A percentile compares a stretch with the other conserved stretches of the same genome.
These are phyloP conservation scores for Elanoides forficatus DNA, from an alignment of 2,113 vertebrate genomes.

Conservation along the genomic window DNA sequence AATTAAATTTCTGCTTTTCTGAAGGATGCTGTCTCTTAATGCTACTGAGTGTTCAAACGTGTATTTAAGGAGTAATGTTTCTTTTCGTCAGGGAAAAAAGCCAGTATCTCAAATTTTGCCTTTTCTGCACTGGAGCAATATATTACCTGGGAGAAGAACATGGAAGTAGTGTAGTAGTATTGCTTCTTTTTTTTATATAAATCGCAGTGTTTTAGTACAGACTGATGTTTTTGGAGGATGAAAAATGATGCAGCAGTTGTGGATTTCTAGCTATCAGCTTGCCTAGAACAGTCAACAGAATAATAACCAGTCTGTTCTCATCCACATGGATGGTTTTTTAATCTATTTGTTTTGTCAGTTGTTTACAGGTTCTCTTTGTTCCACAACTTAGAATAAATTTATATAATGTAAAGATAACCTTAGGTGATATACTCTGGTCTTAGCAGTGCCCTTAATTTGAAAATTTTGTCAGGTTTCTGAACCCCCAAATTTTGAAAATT, in stretches of 20 bases:
- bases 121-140: not conserved
- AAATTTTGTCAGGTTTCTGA: not conserved
- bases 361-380: not conserved
- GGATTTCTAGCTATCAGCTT: not conserved
- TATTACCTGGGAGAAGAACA: not conserved
- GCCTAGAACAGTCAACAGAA: not conserved
- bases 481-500: not conserved
- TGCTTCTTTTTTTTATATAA: not conserved
- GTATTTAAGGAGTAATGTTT: not conserved
- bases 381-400: not conserved
- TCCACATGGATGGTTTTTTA: not conserved
- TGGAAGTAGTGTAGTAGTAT: not conserved
- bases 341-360: not conserved
- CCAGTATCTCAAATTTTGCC: not conserved
- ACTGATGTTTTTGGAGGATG: not conserved
- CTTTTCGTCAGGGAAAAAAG: rapidly evolving
- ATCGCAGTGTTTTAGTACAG: not conserved
- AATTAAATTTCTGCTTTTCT: not conserved
- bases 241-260: not conserved
- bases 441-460: not conserved
- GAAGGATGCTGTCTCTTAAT: not conserved
- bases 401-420: not conserved
- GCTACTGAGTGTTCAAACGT: not conserved
- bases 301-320: not conserved
- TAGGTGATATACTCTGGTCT: not conserved